Evolutionary conservation across 2,797 vertebrate genomes (phyloP).

Genomic region (Hydrophis major): DNA sequence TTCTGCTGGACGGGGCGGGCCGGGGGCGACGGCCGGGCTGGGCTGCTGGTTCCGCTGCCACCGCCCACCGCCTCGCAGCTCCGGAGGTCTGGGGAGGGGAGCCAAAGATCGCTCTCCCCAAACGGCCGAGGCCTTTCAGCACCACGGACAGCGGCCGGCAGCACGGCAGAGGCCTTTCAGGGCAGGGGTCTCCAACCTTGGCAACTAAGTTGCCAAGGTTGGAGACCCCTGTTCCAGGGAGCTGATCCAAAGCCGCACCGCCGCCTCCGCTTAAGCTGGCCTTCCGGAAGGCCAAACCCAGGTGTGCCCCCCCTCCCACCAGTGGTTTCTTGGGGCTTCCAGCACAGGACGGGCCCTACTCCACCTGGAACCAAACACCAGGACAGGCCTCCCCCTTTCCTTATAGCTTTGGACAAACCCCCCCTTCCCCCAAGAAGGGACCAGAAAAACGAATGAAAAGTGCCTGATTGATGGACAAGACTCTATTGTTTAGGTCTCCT

Average conservation of each 20-base stretch:
- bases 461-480: conserved; percentile 44
- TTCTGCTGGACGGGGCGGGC: conserved; percentile 58
- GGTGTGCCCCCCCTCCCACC: too few species aligned
- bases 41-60: not conserved
- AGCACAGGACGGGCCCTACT: not conserved
- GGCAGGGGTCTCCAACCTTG: too few species aligned
- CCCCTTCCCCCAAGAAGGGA: not conserved
- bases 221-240: too few species aligned
- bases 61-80: too few species aligned
- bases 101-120: not conserved
- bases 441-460: conserved; percentile 48
- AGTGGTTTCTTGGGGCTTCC: not conserved
- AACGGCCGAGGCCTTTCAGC: too few species aligned
- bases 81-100: not conserved
- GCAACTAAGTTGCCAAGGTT: too few species aligned
- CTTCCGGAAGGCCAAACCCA: not conserved
- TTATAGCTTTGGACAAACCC: not conserved
- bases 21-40: conserved; percentile 29
- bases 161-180: too few species aligned
- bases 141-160: too few species aligned
- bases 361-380: not conserved
- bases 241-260: not conserved
- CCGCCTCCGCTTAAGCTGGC: not conserved
- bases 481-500: conserved; percentile 52
- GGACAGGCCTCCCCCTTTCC: not conserved